Conservation (phyloP, 2,888 invertebrate species). For the Archaeoteleia sp. region DNA sequence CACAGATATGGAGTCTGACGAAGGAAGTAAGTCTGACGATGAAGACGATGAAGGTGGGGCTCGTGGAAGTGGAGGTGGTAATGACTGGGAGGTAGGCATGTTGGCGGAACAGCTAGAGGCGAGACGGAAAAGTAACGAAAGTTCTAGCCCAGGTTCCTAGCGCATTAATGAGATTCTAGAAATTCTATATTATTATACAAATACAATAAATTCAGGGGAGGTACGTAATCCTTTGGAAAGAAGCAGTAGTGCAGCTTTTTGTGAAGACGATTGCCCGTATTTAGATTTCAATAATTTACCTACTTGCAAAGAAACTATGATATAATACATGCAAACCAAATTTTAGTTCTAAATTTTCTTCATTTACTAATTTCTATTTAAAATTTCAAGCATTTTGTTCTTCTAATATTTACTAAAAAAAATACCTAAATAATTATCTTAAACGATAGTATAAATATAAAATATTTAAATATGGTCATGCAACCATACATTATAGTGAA, state of each 20-base stretch:
- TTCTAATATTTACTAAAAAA: too few relatives aligned
- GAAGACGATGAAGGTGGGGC: constrained; percentile 58
- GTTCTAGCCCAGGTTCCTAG: constrained; percentile 72
- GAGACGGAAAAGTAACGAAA: constrained; percentile 68
- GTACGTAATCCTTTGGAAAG: constrained; percentile 57
- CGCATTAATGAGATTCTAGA: constrained; percentile 71
- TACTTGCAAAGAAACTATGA: constrained; percentile 69
- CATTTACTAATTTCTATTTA: too few relatives aligned
- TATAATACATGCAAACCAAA: too few relatives aligned
- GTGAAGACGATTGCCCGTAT: constrained; percentile 66
- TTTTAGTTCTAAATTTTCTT: too few relatives aligned
- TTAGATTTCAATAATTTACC: constrained; percentile 64
- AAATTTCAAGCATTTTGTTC: too few relatives aligned
- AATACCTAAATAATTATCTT: too few relatives aligned
- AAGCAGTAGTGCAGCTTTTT: constrained; percentile 58
- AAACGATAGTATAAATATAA: too few relatives aligned
- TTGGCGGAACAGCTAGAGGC: constrained; percentile 82
- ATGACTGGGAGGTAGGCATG: constrained; percentile 88
- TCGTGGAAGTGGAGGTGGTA: constrained; percentile 63
- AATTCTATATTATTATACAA: constrained; percentile 66
- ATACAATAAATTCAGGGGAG: constrained; percentile 59
- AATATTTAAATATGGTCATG: too few relatives aligned
- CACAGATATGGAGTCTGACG: constrained; percentile 73
- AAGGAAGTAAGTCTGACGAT: constrained; percentile 74
- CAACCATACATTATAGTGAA: too few relatives aligned